These are phyloP conservation scores for Sialia sialis DNA, from an alignment of 2,113 vertebrate genomes.

Conservation along the genomic window DNA sequence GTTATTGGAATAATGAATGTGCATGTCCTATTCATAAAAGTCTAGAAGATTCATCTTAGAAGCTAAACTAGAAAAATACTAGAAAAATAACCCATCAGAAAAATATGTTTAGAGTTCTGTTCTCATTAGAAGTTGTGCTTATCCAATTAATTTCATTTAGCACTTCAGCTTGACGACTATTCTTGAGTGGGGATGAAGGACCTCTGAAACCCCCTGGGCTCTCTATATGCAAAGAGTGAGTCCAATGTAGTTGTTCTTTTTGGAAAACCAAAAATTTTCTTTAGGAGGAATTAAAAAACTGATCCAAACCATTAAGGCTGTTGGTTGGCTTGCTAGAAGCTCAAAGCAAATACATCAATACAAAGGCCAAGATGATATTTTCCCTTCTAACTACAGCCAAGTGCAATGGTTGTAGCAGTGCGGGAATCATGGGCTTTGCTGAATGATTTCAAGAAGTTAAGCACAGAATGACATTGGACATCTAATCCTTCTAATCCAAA, in stretches of 20 bases:
- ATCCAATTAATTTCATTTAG: not conserved
- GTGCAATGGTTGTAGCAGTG: not conserved
- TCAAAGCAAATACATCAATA: not conserved
- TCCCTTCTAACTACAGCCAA: not conserved
- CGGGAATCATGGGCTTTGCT: not conserved
- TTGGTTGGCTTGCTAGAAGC: not conserved
- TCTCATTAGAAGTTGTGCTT: not conserved
- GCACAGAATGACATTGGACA: not conserved
- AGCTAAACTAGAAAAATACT: not conserved
- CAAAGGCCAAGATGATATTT: not conserved
- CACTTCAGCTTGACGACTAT: not conserved
- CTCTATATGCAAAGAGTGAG: rapidly evolving
- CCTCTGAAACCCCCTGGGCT: not conserved
- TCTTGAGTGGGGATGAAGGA: not conserved
- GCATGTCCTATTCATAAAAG: not conserved
- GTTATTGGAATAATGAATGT: not conserved
- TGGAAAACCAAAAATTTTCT: not conserved
- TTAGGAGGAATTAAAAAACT: not conserved
- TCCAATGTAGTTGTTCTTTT: not conserved
- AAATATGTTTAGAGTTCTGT: not conserved
- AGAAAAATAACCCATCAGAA: not conserved
- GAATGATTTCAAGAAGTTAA: not conserved
- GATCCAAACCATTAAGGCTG: not conserved
- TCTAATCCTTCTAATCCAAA: slow-evolving; percentile 15
- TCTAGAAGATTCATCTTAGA: not conserved